Evolutionary conservation across 2,113 vertebrate genomes (phyloP).

Genomic region (Picathartes gymnocephalus): DNA sequence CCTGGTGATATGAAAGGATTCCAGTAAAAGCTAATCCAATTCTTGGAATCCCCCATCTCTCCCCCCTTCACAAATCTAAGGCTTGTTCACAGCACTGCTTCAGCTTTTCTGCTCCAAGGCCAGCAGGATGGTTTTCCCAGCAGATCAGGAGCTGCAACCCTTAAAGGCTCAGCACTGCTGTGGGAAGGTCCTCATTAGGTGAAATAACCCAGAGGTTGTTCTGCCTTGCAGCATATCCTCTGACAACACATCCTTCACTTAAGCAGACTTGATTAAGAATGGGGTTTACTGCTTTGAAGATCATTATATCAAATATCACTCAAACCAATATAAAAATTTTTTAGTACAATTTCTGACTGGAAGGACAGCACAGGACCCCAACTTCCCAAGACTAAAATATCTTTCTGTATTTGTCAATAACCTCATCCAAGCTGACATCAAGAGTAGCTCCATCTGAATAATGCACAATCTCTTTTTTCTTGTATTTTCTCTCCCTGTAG

Average conservation of each 20-base stretch:
- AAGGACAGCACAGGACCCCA: neutral
- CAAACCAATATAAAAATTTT: constrained; percentile 21
- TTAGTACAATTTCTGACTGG: neutral
- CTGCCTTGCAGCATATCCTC: neutral
- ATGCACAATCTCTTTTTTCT: neutral
- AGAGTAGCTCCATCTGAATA: neutral
- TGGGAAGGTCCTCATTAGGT: constrained; percentile 21
- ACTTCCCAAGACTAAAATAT: neutral
- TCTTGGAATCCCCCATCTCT: constrained; percentile 9
- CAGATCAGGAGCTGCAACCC: neutral
- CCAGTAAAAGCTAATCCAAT: constrained; percentile 22
- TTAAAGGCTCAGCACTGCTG: neutral
- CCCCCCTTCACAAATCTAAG: neutral
- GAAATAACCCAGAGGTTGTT: neutral
- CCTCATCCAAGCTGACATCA: constrained; percentile 1
- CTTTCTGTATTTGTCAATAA: neutral
- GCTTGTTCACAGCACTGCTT: neutral
- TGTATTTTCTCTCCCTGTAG: neutral
- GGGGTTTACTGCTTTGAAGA: constrained; percentile 14
- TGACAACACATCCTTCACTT: neutral
- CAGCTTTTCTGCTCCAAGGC: neutral
- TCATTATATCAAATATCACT: constrained; percentile 54
- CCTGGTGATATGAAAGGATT: neutral
- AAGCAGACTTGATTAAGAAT: neutral
- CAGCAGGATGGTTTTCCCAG: neutral